These are phyloP conservation scores for Saccostrea glomerata DNA, from an alignment of 1,140 invertebrate species.

Conservation along the genomic window DNA sequence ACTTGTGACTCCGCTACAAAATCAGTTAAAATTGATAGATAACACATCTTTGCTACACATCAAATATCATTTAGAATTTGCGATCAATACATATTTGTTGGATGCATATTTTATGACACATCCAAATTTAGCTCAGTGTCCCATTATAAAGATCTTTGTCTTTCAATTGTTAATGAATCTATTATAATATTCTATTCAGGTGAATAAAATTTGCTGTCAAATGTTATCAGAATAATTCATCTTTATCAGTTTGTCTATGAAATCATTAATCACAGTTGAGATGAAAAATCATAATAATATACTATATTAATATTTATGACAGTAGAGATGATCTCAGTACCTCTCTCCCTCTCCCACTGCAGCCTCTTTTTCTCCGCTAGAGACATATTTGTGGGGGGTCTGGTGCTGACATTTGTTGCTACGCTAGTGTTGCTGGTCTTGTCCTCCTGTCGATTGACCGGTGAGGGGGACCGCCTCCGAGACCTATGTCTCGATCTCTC, in stretches of 20 bases:
- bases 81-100: no score
- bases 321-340: constrained; percentile 54
- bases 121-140: no score
- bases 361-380: constrained; percentile 75
- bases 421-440: constrained; percentile 10
- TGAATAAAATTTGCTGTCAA: no score
- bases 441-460: background rate
- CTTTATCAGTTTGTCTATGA: no score
- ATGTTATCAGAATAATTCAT: no score
- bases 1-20: constrained; percentile 64
- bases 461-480: constrained; percentile 11
- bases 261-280: no score
- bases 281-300: background rate
- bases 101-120: no score
- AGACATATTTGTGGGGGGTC: constrained; percentile 54
- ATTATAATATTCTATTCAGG: no score
- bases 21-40: constrained; percentile 40
- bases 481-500: constrained; percentile 25
- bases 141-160: no score
- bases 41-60: background rate
- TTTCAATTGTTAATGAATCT: no score
- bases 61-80: background rate
- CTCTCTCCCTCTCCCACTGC: constrained; percentile 76
- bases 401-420: constrained; percentile 3
- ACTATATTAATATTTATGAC: background rate